phyloP scores from a whole-genome alignment of 1,140 invertebrate species.

The Drosophila trapezifrons region DNA sequence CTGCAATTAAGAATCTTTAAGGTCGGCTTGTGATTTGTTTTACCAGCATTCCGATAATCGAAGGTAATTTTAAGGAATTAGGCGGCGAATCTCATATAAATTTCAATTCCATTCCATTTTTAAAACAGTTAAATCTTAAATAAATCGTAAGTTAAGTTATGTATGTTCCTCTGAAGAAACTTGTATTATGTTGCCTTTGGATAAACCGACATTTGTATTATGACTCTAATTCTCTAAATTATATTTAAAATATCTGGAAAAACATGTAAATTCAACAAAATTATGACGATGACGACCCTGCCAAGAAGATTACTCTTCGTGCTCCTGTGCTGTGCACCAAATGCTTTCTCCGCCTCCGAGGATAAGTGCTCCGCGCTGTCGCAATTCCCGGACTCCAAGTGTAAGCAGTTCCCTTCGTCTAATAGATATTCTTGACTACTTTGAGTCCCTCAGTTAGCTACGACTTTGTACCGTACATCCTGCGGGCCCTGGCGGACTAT shows the following conservation, averaged over 20 bases:
- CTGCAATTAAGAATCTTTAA: not conserved
- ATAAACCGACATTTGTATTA: constrained; percentile 13
- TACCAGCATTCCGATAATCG: not conserved
- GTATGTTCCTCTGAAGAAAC: not conserved
- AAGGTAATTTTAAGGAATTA: no score
- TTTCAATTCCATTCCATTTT: not conserved
- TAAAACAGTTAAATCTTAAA: not conserved
- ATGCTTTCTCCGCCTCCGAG: not conserved
- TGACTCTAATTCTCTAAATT: not conserved
- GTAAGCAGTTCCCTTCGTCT: not conserved
- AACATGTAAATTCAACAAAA: constrained; percentile 12
- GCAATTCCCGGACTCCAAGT: not conserved
- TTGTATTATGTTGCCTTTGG: not conserved
- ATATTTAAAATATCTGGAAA: constrained; percentile 1
- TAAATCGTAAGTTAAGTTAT: not conserved
- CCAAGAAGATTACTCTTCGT: not conserved
- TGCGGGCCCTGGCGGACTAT: constrained; percentile 41
- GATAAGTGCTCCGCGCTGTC: not conserved
- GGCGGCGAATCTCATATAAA: not conserved
- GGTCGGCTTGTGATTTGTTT: not conserved
- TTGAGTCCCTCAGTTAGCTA: not conserved
- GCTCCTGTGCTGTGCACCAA: not conserved
- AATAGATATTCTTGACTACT: not conserved
- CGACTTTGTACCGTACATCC: constrained; percentile 70
- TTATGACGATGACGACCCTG: not conserved